phyloP scores from a whole-genome alignment of 2,113 vertebrate species.

The Chaetops frenatus region DNA sequence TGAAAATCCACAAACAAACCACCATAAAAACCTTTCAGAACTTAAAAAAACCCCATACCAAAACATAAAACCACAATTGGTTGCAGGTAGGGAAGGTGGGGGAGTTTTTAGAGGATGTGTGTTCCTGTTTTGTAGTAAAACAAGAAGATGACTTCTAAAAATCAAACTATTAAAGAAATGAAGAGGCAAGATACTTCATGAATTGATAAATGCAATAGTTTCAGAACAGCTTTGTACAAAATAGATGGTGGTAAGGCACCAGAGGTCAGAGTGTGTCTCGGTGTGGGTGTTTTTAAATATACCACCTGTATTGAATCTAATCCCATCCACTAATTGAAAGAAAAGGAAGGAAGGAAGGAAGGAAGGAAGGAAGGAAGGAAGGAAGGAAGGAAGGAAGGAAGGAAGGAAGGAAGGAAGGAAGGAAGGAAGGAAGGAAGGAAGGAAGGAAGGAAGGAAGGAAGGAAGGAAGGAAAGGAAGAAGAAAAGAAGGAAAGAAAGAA shows the following conservation, averaged over 20 bases:
- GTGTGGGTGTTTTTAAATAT: not conserved
- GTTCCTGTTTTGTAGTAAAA: not conserved
- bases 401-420: not conserved
- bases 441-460: not conserved
- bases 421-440: not conserved
- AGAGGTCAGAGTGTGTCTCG: not conserved
- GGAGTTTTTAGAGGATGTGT: not conserved
- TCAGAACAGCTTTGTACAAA: not conserved
- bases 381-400: too few species aligned
- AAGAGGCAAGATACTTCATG: not conserved
- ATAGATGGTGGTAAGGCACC: not conserved
- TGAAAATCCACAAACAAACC: not conserved
- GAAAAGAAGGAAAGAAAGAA: not conserved
- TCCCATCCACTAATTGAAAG: not conserved
- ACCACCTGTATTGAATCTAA: not conserved
- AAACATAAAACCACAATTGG: not conserved
- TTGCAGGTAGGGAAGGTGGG: fast-evolving
- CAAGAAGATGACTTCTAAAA: not conserved
- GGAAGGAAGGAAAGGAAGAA: too few species aligned
- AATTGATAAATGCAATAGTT: not conserved
- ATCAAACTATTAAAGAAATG: not conserved
- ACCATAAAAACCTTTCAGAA: not conserved
- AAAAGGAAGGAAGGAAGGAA: too few species aligned
- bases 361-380: not conserved
- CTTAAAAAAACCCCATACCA: fast-evolving